Evolutionary conservation across 2,888 invertebrate species (phyloP), one percentile per base, ranked within the genome.

Genomic region (Tenthredo livida): DNA sequence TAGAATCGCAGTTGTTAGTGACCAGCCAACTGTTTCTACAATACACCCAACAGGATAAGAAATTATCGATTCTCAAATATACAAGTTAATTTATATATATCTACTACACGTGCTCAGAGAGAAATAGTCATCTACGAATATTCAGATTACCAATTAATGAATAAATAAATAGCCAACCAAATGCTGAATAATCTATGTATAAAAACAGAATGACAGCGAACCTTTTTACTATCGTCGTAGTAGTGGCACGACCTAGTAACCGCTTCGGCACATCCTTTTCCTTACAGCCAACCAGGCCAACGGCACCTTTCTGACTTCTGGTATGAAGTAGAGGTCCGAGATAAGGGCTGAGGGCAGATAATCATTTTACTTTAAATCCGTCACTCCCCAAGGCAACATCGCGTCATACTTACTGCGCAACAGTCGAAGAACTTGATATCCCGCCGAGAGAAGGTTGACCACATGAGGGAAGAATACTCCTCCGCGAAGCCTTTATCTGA

Each of bases 161-260:
- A 54, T 54, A 12, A 17, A 67, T 29, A 50, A 77, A 77, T 21
- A 29, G 33, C 77, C 77, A 54, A 33, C 77, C 15, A 33, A 7
- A 4, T 29, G 25, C 21, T 47, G 50, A 47, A 40, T 25, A 25
- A 17, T 43, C n/a, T 21, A 15, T 21, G 50, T 15, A 43, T 50
- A 29, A n/a, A 33, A 17, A 33, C 73, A 2, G n/a, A 7, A 73
- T n/a, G 4, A 7, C 17, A 25, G 6, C 89, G 84, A 86, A 93
- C 93, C 93, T 93, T 91, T 92, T 92, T 84, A 91, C 89, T 77
- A 92, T 89, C 82, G 90, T 89, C 17, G 91, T 90, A 54, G 91
- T 89, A n/a, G 91, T 89, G 21, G 93, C 89, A 61, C 91, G 91
- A 84, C 92, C 89, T 12, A 91, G 87, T 40, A 93, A 89, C 43